A percentile compares a stretch with the other conserved stretches of the same genome.
Evolutionary conservation across 2,888 invertebrate genomes (phyloP).

Genomic region (Nephrocerus scutellatus): DNA sequence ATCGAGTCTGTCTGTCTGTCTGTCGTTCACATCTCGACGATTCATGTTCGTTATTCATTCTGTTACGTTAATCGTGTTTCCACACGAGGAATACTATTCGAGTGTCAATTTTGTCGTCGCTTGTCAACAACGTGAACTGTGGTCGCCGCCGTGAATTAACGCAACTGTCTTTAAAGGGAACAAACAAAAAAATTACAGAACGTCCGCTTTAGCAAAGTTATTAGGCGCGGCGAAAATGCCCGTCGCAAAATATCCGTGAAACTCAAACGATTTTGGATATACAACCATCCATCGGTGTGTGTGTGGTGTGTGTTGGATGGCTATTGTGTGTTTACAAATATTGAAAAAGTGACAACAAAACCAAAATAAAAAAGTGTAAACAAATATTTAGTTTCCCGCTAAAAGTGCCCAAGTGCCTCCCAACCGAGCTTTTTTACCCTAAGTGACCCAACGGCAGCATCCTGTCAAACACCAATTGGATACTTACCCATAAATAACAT

Average conservation of each 20-base stretch:
- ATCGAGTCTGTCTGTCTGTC: constrained; percentile 18
- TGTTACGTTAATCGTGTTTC: constrained; percentile 18
- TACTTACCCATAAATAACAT: no score
- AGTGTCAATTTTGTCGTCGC: constrained; percentile 27
- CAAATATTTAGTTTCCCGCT: no score
- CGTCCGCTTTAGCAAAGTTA: neutral
- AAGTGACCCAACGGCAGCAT: no score
- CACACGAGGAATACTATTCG: constrained; percentile 30
- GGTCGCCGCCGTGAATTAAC: constrained; percentile 7
- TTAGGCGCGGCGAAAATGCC: neutral
- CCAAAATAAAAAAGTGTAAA: no score
- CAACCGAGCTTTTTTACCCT: no score
- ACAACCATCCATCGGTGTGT: no score
- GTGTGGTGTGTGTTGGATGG: no score
- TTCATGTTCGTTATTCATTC: constrained; percentile 13
- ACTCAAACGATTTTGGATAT: no score
- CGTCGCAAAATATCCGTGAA: neutral
- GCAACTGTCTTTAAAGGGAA: neutral
- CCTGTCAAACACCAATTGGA: no score
- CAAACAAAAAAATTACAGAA: constrained; percentile 1
- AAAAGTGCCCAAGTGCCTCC: no score
- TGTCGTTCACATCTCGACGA: constrained; percentile 18
- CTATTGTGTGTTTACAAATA: no score
- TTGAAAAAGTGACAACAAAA: no score
- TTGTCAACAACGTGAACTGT: constrained; percentile 13